phyloP scores from a whole-genome alignment of 2,797 vertebrate species.

The Liasis olivaceus region DNA sequence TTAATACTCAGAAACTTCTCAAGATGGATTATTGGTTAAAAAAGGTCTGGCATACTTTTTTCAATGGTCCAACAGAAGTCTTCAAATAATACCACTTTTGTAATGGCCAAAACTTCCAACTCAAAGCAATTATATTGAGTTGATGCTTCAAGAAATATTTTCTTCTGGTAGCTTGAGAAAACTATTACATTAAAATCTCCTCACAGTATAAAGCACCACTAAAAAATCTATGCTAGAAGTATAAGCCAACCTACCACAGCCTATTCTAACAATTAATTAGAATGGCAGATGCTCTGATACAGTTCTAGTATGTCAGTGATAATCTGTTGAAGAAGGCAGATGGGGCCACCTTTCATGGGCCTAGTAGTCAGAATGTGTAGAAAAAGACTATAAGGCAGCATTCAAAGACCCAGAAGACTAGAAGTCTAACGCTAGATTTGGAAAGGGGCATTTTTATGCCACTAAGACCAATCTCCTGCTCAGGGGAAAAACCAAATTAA shows the following conservation, averaged over 20 bases:
- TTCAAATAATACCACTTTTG: not conserved
- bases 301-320: not conserved
- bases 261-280: not conserved
- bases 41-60: not conserved
- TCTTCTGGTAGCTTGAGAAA: not conserved
- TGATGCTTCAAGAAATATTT: not conserved
- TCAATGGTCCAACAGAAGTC: not conserved
- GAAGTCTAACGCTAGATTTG: no score
- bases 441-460: no score
- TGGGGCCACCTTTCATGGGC: not conserved
- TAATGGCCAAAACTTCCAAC: not conserved
- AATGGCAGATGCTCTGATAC: not conserved
- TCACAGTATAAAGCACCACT: not conserved
- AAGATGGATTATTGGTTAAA: not conserved
- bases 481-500: no score
- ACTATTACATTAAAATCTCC: not conserved
- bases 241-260: not conserved
- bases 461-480: no score
- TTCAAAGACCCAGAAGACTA: no score
- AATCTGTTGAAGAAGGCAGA: not conserved
- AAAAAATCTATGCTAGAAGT: not conserved
- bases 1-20: not conserved
- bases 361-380: not conserved
- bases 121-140: not conserved
- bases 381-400: not conserved